These are phyloP conservation scores for Leptura quadrifasciata DNA, from an alignment of 2,888 invertebrate genomes.

Conservation along the genomic window DNA sequence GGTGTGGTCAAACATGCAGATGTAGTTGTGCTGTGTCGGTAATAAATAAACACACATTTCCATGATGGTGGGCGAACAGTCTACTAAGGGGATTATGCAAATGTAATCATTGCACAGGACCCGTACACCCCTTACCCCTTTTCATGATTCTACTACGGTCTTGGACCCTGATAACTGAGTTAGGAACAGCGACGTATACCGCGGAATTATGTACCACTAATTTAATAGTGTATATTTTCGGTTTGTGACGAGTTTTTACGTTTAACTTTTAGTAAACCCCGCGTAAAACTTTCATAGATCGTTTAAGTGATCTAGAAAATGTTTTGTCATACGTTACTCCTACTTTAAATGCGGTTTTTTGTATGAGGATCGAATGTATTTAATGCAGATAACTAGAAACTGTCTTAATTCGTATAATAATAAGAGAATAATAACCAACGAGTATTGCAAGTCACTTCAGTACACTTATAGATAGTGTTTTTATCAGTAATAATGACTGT, in stretches of 20 bases:
- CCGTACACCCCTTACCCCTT: slow-evolving; percentile 61
- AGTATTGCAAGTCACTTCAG: no score
- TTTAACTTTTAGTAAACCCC: no score
- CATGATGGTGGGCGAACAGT: slow-evolving; percentile 66
- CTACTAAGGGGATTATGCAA: slow-evolving; percentile 70
- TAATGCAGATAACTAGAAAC: no score
- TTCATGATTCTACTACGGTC: slow-evolving; percentile 63
- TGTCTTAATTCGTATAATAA: no score
- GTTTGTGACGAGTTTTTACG: background rate
- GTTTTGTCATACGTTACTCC: no score
- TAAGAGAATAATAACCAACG: no score
- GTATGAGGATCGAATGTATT: no score
- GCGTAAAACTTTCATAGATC: no score
- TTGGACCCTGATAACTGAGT: slow-evolving; percentile 66
- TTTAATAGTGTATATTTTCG: background rate
- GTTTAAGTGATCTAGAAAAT: no score
- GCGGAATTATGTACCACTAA: background rate
- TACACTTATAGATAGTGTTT: no score
- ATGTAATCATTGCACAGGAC: slow-evolving; percentile 71
- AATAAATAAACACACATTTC: slow-evolving; percentile 69
- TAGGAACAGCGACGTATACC: slow-evolving; percentile 48
- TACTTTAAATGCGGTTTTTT: no score
- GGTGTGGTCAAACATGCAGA: slow-evolving; percentile 56
- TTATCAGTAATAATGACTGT: no score
- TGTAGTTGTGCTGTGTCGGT: slow-evolving; percentile 58